phyloP scores from a whole-genome alignment of 2,113 vertebrate genomes.

The Labeo rohita region DNA sequence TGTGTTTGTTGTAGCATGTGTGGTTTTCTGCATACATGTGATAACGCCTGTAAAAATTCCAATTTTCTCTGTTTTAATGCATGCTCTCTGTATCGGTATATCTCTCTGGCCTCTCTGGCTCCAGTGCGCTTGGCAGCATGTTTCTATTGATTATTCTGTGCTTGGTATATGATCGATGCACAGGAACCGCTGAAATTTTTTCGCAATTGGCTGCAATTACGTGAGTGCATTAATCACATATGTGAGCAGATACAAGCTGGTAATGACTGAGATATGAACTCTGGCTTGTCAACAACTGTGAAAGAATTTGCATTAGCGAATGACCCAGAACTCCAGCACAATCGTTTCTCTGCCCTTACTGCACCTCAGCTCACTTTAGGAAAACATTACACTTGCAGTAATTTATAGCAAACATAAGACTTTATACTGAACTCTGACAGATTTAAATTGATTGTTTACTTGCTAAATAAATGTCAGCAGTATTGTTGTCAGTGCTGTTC shows the following conservation, averaged over 20 bases:
- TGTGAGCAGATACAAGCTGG: constrained; percentile 65
- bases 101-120: constrained; percentile 41
- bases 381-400: background rate
- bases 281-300: constrained; percentile 35
- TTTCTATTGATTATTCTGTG: constrained; percentile 71
- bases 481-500: background rate
- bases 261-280: constrained; percentile 57
- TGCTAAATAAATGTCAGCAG: constrained; percentile 9
- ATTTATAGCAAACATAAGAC: background rate
- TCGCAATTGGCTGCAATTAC: constrained; percentile 52
- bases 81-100: background rate
- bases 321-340: background rate
- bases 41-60: constrained; percentile 61
- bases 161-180: constrained; percentile 65
- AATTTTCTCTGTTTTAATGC: constrained; percentile 58
- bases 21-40: constrained; percentile 37
- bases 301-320: constrained; percentile 16
- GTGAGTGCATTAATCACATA: constrained; percentile 66
- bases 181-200: constrained; percentile 61
- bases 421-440: background rate
- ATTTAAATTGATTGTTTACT: background rate
- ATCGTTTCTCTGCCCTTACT: background rate
- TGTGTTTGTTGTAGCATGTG: constrained; percentile 40
- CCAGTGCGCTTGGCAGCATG: constrained; percentile 62
- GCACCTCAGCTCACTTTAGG: background rate